These are phyloP conservation scores for Tiliqua scincoides DNA, from an alignment of 2,113 vertebrate species.

Conservation along the genomic window DNA sequence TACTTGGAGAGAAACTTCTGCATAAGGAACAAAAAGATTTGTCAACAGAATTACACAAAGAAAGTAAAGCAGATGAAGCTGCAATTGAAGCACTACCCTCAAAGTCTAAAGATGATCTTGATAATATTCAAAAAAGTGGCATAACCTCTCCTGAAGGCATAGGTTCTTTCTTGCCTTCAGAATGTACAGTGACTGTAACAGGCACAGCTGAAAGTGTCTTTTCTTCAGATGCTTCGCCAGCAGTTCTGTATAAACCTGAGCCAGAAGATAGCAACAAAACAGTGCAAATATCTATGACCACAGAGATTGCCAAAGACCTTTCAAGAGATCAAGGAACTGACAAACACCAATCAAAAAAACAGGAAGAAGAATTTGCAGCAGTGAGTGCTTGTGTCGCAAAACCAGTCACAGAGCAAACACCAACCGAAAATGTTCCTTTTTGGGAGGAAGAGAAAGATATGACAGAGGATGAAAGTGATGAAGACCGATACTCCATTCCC, in stretches of 20 bases:
- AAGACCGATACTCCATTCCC: conserved; percentile 50
- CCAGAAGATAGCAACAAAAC: conserved; percentile 76
- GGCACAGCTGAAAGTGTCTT: conserved; percentile 65
- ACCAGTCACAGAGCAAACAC: conserved; percentile 36
- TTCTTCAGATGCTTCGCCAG: conserved; percentile 68
- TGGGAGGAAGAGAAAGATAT: conserved; percentile 67
- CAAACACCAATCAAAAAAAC: conserved; percentile 50
- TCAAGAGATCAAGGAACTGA: conserved; percentile 52
- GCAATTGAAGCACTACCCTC: conserved; percentile 55
- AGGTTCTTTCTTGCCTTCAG: conserved; percentile 63
- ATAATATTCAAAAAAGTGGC: conserved; percentile 63
- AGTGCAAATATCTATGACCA: conserved; percentile 62
- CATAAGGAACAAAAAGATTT: conserved; percentile 67
- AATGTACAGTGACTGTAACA: conserved; percentile 35
- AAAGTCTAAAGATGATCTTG: conserved; percentile 69
- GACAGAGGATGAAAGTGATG: conserved; percentile 68
- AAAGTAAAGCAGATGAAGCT: conserved; percentile 67
- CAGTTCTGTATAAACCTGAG: conserved; percentile 76
- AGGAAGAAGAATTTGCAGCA: conserved; percentile 34
- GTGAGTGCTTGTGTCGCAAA: conserved; percentile 55
- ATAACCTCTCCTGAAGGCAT: conserved; percentile 59
- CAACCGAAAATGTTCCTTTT: conserved; percentile 33
- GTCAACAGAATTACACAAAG: conserved; percentile 63
- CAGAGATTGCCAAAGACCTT: conserved; percentile 69
- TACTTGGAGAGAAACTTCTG: conserved; percentile 48